phyloP scores from a whole-genome alignment of 2,888 invertebrate species.

The Clistopyga incitator region DNA sequence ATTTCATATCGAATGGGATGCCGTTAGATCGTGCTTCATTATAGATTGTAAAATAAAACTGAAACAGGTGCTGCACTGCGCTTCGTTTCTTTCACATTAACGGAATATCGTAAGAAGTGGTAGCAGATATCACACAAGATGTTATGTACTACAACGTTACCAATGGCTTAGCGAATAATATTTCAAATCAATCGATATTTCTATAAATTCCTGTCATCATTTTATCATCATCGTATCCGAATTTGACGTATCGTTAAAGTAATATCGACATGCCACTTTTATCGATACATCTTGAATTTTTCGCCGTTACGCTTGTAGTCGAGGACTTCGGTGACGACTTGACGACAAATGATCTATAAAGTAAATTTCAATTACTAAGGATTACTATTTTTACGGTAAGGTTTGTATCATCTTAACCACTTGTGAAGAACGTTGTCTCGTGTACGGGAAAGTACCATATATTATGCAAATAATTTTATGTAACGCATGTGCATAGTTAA shows the following conservation, averaged over 20 bases:
- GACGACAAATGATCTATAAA: too few species aligned
- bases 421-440: neutral
- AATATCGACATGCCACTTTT: neutral
- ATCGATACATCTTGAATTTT: neutral
- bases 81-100: constrained; percentile 4
- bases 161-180: neutral
- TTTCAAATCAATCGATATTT: neutral
- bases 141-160: neutral
- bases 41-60: constrained; percentile 16
- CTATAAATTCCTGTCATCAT: neutral
- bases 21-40: constrained; percentile 15
- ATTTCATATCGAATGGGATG: constrained; percentile 8
- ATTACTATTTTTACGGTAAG: neutral
- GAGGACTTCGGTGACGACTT: too few species aligned
- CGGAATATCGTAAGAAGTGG: neutral
- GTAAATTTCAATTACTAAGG: neutral
- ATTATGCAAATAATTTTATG: too few species aligned
- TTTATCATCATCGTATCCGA: neutral
- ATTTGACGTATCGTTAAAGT: neutral
- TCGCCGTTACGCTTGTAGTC: neutral
- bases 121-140: neutral
- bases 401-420: neutral
- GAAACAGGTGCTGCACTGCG: neutral
- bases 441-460: too few species aligned
- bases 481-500: too few species aligned